phyloP scores from a whole-genome alignment of 2,797 vertebrate genomes.

The Spinus pinus region DNA sequence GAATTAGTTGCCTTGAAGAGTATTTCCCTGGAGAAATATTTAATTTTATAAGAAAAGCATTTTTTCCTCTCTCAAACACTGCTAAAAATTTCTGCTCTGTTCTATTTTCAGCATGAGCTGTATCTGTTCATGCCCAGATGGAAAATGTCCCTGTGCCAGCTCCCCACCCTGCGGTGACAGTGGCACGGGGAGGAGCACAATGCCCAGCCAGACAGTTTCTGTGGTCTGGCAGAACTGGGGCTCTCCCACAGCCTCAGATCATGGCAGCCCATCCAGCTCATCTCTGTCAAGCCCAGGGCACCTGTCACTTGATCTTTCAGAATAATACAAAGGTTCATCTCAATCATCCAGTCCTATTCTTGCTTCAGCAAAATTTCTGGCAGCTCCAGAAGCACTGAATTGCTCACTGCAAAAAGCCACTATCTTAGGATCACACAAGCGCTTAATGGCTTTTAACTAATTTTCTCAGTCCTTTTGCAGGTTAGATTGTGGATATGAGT shows the following conservation, averaged over 20 bases:
- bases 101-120: not conserved
- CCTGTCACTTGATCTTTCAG: not conserved
- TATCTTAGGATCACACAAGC: not conserved
- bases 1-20: not conserved
- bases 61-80: not conserved
- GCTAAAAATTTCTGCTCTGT: not conserved
- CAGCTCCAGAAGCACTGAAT: not conserved
- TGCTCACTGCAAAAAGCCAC: not conserved
- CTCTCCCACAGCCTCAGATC: not conserved
- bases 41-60: not conserved
- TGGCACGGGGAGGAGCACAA: not conserved
- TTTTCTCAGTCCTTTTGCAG: not conserved
- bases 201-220: not conserved
- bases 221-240: not conserved
- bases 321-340: not conserved
- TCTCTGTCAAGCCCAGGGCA: not conserved
- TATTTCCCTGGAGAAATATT: not conserved
- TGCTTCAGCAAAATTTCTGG: not conserved
- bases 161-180: rapidly evolving
- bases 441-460: not conserved
- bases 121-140: not conserved
- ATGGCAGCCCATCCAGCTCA: not conserved
- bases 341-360: not conserved
- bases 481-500: not conserved
- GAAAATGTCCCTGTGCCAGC: not conserved